These are phyloP conservation scores for Trilocha varians DNA, from an alignment of 2,888 invertebrate genomes.

Conservation along the genomic window DNA sequence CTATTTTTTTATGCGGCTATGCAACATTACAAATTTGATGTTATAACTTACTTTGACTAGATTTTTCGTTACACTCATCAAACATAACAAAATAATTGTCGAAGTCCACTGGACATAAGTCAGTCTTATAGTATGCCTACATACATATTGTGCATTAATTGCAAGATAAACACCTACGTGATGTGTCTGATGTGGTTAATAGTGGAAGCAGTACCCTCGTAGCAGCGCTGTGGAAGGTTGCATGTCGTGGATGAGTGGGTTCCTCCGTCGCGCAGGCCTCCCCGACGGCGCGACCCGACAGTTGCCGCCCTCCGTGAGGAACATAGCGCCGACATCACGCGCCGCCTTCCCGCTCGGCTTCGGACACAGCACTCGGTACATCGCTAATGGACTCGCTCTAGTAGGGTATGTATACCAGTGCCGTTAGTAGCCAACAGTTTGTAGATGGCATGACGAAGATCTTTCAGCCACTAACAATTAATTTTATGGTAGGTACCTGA, in stretches of 20 bases:
- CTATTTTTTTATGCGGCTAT: too few species aligned
- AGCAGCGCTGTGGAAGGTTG: slow-evolving; percentile 67
- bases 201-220: slow-evolving; percentile 77
- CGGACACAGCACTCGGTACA: slow-evolving; percentile 90
- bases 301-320: slow-evolving; percentile 79
- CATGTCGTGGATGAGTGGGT: slow-evolving; percentile 60
- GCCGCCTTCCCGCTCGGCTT: slow-evolving; percentile 95
- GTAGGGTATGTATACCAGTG: slow-evolving; percentile 87
- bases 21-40: too few species aligned
- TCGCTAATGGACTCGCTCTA: slow-evolving; percentile 84
- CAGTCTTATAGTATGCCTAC: too few species aligned
- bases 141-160: too few species aligned
- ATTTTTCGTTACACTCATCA: too few species aligned
- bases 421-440: too few species aligned
- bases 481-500: too few species aligned
- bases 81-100: too few species aligned
- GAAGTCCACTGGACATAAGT: too few species aligned
- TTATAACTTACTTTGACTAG: too few species aligned
- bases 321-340: slow-evolving; percentile 75
- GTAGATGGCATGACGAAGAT: too few species aligned
- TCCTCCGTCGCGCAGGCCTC: slow-evolving; percentile 48
- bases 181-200: neutral
- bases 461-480: too few species aligned
- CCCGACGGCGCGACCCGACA: slow-evolving; percentile 68
- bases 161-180: neutral